A percentile compares a stretch with the other conserved stretches of the same genome.
Conservation (phyloP, 2,113 vertebrate genomes). For the Xerus inauris region DNA sequence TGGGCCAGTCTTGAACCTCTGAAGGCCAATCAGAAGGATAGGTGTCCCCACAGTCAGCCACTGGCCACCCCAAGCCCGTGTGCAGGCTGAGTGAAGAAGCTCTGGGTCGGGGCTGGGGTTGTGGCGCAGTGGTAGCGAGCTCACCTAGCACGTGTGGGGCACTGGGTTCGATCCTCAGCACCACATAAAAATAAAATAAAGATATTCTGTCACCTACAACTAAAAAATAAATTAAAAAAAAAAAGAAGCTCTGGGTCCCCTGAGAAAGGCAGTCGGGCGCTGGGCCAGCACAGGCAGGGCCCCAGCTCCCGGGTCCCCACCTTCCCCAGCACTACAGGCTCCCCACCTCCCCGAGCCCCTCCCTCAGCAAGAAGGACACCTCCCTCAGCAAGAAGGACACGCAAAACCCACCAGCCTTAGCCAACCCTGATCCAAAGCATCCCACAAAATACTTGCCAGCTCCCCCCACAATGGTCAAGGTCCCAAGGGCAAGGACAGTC, state of each 20-base stretch:
- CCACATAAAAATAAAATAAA: too few species aligned
- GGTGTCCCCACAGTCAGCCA: not conserved
- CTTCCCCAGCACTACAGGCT: not conserved
- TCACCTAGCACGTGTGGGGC: too few species aligned
- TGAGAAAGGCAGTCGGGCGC: fast-evolving
- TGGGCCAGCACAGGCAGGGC: not conserved
- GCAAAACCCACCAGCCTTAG: not conserved
- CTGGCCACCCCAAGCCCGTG: not conserved
- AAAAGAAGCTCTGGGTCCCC: not conserved
- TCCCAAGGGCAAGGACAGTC: not conserved
- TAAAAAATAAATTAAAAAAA: too few species aligned
- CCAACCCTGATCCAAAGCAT: not conserved
- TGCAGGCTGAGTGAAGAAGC: not conserved
- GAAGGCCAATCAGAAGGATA: not conserved
- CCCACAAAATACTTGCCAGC: not conserved
- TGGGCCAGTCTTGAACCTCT: not conserved
- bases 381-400: not conserved
- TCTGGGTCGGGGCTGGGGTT: too few species aligned
- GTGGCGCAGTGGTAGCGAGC: too few species aligned
- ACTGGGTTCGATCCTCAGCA: too few species aligned
- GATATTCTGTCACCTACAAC: too few species aligned
- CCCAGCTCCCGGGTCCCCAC: not conserved
- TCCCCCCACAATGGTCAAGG: not conserved
- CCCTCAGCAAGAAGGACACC: not conserved
- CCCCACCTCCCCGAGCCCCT: too few species aligned